phyloP scores from a whole-genome alignment of 2,113 vertebrate genomes.

The Hypanus sabinus region DNA sequence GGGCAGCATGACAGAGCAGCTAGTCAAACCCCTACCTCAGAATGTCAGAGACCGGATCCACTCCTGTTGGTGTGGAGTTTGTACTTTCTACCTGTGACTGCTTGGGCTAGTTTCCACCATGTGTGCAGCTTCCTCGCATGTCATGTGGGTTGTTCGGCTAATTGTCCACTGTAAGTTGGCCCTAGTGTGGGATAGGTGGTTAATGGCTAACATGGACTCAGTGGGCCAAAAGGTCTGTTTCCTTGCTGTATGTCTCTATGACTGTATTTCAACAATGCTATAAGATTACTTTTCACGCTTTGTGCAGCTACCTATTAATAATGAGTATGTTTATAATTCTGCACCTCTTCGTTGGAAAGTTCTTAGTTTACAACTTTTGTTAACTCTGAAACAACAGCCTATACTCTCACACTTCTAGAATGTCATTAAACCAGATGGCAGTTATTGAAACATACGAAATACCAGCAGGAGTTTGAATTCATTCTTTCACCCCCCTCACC shows the following conservation, averaged over 20 bases:
- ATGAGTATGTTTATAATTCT: neutral
- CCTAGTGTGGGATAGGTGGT: too few species aligned
- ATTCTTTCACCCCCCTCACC: neutral
- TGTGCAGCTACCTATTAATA: neutral
- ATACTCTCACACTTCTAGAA: constrained; percentile 25
- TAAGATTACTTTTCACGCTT: neutral
- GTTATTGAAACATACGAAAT: neutral
- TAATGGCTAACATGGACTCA: too few species aligned
- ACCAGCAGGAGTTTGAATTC: neutral
- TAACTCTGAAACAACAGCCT: neutral
- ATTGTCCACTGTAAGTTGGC: too few species aligned
- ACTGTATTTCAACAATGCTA: neutral
- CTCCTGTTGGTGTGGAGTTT: too few species aligned
- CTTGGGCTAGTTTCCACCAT: too few species aligned
- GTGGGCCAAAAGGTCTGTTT: neutral
- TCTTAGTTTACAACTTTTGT: constrained; percentile 30
- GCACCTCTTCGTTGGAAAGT: neutral
- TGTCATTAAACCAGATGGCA: neutral
- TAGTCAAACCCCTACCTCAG: too few species aligned
- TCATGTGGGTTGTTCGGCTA: too few species aligned
- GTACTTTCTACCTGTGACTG: too few species aligned
- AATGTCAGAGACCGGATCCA: too few species aligned
- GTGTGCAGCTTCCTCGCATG: too few species aligned
- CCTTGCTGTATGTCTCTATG: neutral
- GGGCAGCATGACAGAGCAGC: too few species aligned